These are phyloP conservation scores for Pemphigus obesinymphae DNA, from an alignment of 1,140 invertebrate genomes.

Conservation along the genomic window DNA sequence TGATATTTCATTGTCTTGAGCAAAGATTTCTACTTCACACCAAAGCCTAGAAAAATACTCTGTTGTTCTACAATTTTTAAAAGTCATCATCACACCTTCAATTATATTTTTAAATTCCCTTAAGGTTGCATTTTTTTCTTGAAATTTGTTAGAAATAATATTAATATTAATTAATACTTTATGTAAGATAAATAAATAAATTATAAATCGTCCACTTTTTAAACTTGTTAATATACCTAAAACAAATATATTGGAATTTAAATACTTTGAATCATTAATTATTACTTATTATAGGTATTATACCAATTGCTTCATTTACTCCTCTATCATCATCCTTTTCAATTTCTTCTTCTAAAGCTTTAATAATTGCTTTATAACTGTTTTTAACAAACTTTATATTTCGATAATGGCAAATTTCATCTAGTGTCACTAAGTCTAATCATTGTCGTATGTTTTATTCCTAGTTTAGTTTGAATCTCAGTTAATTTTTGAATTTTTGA, in stretches of 20 bases:
- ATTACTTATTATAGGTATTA: not conserved
- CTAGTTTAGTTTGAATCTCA: not conserved
- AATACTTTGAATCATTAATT: not conserved
- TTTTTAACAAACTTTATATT: not conserved
- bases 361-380: not conserved
- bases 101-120: not conserved
- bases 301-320: slow-evolving; percentile 10
- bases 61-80: not conserved
- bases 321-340: not conserved
- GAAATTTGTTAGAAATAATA: not conserved
- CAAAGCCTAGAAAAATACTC: not conserved
- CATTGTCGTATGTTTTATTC: not conserved
- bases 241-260: not conserved
- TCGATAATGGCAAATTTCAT: not conserved
- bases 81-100: not conserved
- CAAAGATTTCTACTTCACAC: not conserved
- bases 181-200: slow-evolving; percentile 17
- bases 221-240: not conserved
- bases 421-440: not conserved
- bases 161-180: slow-evolving; percentile 14
- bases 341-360: not conserved
- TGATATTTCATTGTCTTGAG: not conserved
- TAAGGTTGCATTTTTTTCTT: not conserved
- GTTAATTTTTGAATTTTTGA: not conserved
- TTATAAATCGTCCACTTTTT: slow-evolving; percentile 7